Evolutionary conservation across 2,113 vertebrate species (phyloP).

Genomic region (Prolemur simus): DNA sequence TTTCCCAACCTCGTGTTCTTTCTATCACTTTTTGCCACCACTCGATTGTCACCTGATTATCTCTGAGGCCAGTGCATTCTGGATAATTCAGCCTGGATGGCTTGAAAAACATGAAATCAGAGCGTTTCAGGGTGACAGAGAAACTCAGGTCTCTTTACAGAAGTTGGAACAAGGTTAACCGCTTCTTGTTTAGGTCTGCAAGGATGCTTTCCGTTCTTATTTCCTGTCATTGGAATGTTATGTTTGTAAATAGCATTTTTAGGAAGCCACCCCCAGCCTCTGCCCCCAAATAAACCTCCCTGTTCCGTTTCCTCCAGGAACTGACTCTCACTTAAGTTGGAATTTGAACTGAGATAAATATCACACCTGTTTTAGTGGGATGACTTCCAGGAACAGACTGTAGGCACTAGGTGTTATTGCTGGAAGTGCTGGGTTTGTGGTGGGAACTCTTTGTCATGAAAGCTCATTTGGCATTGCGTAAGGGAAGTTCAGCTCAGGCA

Average conservation of each 20-base stretch:
- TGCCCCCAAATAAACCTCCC: constrained; percentile 38
- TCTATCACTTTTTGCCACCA: background rate
- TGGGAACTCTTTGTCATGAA: background rate
- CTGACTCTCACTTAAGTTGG: constrained; percentile 13
- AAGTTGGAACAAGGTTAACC: background rate
- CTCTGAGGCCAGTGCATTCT: background rate
- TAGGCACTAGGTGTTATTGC: background rate
- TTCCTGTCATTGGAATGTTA: constrained; percentile 37
- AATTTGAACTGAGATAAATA: constrained; percentile 45
- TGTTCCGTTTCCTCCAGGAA: constrained; percentile 57
- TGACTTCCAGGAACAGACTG: constrained; percentile 46
- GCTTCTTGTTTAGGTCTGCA: constrained; percentile 31
- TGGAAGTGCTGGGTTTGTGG: background rate
- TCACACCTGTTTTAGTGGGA: constrained; percentile 58
- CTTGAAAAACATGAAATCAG: background rate
- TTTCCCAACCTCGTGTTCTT: background rate
- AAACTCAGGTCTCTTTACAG: background rate
- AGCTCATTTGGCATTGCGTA: background rate
- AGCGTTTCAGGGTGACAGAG: background rate
- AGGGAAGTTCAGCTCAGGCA: background rate
- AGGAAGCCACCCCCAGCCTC: background rate
- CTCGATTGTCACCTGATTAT: background rate
- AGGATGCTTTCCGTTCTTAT: constrained; percentile 9
- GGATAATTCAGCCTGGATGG: background rate
- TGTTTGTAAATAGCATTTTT: constrained; percentile 55